Evolutionary conservation across 2,113 vertebrate genomes (phyloP).

Genomic region (Zapus hudsonius): DNA sequence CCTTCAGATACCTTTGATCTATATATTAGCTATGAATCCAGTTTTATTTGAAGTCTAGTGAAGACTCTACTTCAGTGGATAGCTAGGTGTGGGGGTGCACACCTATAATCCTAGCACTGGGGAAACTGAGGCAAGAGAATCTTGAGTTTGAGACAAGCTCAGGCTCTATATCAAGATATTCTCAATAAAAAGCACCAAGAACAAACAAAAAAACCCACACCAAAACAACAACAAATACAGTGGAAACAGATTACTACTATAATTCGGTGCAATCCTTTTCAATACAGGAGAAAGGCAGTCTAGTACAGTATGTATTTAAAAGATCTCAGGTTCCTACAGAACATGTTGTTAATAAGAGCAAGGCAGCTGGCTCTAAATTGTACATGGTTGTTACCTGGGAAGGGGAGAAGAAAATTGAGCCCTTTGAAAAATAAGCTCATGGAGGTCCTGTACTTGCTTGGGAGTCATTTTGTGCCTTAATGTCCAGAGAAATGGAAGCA

Average conservation of each 20-base stretch:
- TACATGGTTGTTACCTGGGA: background rate
- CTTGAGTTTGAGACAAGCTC: background rate
- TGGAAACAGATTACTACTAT: background rate
- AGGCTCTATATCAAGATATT: background rate
- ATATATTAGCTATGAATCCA: background rate
- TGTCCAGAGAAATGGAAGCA: background rate
- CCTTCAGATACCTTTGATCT: background rate
- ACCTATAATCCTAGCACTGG: background rate
- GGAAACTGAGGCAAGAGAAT: background rate
- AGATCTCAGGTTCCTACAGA: slow-evolving; percentile 31
- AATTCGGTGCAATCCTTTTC: background rate
- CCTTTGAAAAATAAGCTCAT: background rate
- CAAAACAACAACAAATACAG: background rate
- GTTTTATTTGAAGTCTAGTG: background rate
- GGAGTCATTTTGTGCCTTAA: background rate
- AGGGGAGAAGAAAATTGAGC: slow-evolving; percentile 8
- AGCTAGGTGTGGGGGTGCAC: background rate
- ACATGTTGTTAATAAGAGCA: slow-evolving; percentile 17
- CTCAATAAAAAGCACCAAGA: too few relatives aligned
- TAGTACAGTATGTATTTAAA: background rate
- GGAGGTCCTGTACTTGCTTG: background rate
- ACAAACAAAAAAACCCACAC: background rate
- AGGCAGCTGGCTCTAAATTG: slow-evolving; percentile 17
- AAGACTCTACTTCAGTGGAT: background rate
- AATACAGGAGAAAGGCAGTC: background rate